Base-by-base conservation (phyloP, 1,140 invertebrate genomes). In the Aethina tumida region DNA sequence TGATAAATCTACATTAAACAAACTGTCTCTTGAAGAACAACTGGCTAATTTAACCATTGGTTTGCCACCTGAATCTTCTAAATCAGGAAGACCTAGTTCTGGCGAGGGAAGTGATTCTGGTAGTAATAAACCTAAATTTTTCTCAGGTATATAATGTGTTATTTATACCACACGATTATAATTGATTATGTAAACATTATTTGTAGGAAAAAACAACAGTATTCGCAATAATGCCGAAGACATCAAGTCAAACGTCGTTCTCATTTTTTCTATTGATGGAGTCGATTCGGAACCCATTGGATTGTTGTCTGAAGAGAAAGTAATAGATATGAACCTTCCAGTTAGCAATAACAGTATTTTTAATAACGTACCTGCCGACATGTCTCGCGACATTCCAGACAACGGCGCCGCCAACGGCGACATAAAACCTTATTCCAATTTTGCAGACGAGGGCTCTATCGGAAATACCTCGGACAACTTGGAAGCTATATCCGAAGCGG, bases 401-500 rank as follows among this genome's bases (percentile, higher is more conserved):
- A 40, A 27, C 28, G 25, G 29, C 6, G 21, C 25, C 16, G 19
- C 22, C 12, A 38, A 41, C 19, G 28, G 34, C 14, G 35, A 41
- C n/a, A 24, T 40, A 1, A 52, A 49, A 34, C 31, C 15, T 4
- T 50, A 39, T 63, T 92, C 86, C 3, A 68, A 88, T 15, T 89
- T 85, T 0, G 84, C 89, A 44, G 90, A 95, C 53, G 90, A 95
- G 64, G 79, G 79, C 3, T 83, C 79, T 0, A 75, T 82, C 28
- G 84, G 85, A 3, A 92, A 91, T 58, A 86, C 86, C 0, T 93
- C 88, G 15, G 92, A 95, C 59, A 93, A 94, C 64, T 67, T 92
- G 46, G 91, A 96, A 67, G 91, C 84, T 0, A 89, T 95, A 24
- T 94, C 88, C 5, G 92, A 96, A 64, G 90, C 88, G 6, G 89